Conservation (phyloP, 2,888 invertebrate species). For the Andrena marginata region DNA sequence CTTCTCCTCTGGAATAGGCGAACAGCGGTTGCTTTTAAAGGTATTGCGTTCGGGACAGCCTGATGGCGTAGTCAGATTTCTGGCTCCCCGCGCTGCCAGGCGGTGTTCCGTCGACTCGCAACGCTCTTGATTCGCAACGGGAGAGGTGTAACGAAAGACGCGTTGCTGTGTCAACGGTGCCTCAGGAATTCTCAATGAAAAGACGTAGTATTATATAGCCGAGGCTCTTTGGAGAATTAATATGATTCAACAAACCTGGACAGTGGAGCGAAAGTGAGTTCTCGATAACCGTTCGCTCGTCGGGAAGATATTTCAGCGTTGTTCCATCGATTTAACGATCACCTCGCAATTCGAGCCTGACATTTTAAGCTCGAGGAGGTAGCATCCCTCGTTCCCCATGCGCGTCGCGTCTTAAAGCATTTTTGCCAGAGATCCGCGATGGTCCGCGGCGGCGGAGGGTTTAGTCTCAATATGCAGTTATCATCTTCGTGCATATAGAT, state of each 20-base stretch:
- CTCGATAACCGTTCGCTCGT: no score
- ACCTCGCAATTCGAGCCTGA: no score
- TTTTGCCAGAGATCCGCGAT: slow-evolving; percentile 1
- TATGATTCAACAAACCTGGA: not conserved
- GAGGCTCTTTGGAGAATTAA: not conserved
- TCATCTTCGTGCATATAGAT: slow-evolving; percentile 58
- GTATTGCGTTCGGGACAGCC: not conserved
- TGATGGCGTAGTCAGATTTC: not conserved
- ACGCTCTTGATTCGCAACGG: not conserved
- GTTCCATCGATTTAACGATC: no score
- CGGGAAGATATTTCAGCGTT: no score
- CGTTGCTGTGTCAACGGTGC: slow-evolving; percentile 1
- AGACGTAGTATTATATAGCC: not conserved
- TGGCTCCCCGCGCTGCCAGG: not conserved
- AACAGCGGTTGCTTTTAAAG: not conserved
- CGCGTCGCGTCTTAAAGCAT: slow-evolving; percentile 15
- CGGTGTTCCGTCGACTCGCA: not conserved
- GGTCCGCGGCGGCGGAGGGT: slow-evolving; percentile 26
- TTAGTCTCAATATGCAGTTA: slow-evolving; percentile 74
- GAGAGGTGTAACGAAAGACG: not conserved
- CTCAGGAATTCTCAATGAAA: not conserved
- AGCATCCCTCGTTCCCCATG: slow-evolving; percentile 4
- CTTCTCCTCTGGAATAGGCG: not conserved
- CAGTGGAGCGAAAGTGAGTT: not conserved
- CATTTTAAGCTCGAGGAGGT: not conserved